Evolutionary conservation across 2,888 invertebrate genomes (phyloP), one percentile per base, ranked within the genome.

Genomic region (Tortricodes alternella): DNA sequence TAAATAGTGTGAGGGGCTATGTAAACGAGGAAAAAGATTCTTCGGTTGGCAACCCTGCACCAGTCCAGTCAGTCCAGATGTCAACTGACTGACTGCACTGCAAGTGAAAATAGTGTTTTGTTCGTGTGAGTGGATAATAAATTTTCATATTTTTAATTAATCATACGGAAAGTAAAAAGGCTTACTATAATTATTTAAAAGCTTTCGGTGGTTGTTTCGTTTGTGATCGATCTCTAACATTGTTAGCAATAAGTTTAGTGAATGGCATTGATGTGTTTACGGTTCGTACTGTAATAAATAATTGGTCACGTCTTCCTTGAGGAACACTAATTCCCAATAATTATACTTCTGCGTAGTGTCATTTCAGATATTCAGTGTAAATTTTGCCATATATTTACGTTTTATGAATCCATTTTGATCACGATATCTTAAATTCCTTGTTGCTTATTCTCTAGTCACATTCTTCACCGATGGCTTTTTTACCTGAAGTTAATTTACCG

Each of bases 221-320:
- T 43, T 32, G 48, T 53, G 46, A 46, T 59, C 44, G 41, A 35
- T 57, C 27, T 41, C 18, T 11, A 23, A 29, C 23, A 29, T 35
- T 13, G 49, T 39, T 59, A 34, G 43, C 18, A 46, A 19, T 48
- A 44, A 53, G 35, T 52, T 52, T 60, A 37, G 64, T 76, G 76
- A 60, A 68, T 73, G 73, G 69, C 77, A 75, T 84, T 83, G 67
- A 80, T 82, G 85, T 83, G 78, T 83, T 83, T 83, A 84, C 79
- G 83, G 83, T 83, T 74, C 76, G 81, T 85, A 74, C 67, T 65
- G 67, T 66, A 71, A 66, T 67, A 71, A 70, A 71, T 77, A 71
- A 75, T 77, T 79, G 73, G 77, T 85, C 79, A 84, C 74, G 75
- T 78, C 74, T 81, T 56, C 65, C 73, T 73, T 59, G 62, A 61